These are phyloP conservation scores for Belonocnema kinseyi DNA, from an alignment of 1,140 invertebrate species.

Conservation along the genomic window DNA sequence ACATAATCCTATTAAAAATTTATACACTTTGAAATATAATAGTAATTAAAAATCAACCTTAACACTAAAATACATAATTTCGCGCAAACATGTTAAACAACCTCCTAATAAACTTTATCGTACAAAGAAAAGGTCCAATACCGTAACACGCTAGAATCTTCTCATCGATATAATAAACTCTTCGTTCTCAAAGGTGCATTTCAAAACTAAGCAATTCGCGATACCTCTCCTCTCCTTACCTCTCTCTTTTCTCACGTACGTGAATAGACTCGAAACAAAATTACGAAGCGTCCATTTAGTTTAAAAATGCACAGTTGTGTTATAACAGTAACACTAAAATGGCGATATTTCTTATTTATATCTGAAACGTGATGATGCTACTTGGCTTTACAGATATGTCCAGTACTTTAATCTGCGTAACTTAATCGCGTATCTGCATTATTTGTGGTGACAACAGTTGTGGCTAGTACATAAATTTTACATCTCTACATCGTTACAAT, in stretches of 20 bases:
- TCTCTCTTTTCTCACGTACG: neutral
- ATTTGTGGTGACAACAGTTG: constrained; percentile 66
- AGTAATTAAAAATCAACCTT: constrained; percentile 42
- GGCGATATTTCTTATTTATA: constrained; percentile 54
- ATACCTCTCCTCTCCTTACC: neutral
- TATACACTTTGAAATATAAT: constrained; percentile 60
- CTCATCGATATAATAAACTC: constrained; percentile 14
- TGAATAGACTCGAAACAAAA: neutral
- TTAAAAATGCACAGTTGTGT: constrained; percentile 54
- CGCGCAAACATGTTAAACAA: constrained; percentile 29
- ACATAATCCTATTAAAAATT: constrained; percentile 52
- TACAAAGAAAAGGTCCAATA: constrained; percentile 23
- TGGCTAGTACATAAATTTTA: constrained; percentile 62
- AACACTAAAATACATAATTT: constrained; percentile 41
- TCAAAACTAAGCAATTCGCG: constrained; percentile 1
- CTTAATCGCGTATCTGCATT: constrained; percentile 52
- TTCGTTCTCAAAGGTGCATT: constrained; percentile 27
- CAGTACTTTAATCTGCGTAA: constrained; percentile 60
- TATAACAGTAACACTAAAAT: constrained; percentile 54
- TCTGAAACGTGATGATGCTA: constrained; percentile 64
- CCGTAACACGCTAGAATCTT: constrained; percentile 18
- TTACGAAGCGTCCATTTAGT: constrained; percentile 27
- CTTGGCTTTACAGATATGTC: constrained; percentile 69
- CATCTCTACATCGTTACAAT: constrained; percentile 43
- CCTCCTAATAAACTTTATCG: constrained; percentile 24